Evolutionary conservation across 2,113 vertebrate genomes (phyloP).

Genomic region (Cacatua alba): DNA sequence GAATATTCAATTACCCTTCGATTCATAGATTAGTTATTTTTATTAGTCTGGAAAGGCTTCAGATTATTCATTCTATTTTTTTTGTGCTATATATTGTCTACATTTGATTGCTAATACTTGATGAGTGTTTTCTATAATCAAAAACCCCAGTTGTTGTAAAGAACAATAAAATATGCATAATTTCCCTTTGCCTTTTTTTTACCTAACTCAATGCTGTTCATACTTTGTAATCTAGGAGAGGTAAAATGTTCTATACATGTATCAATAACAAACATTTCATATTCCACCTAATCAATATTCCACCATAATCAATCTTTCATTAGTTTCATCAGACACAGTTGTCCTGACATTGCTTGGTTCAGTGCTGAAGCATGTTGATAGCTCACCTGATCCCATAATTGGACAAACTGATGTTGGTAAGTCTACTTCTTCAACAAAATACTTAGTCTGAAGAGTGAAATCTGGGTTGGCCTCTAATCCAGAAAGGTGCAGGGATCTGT

Average conservation of each 20-base stretch:
- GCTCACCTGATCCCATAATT: not conserved
- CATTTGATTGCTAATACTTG: not conserved
- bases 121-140: not conserved
- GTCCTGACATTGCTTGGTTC: not conserved
- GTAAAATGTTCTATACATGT: not conserved
- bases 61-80: not conserved
- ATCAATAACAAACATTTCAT: not conserved
- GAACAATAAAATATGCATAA: not conserved
- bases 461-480: not conserved
- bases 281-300: not conserved
- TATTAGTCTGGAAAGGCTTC: slow-evolving; percentile 25
- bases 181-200: not conserved
- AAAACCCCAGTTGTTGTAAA: not conserved
- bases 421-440: not conserved
- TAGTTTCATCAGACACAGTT: not conserved
- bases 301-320: not conserved
- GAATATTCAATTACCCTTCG: slow-evolving; percentile 25
- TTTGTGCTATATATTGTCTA: not conserved
- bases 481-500: not conserved
- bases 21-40: slow-evolving; percentile 20
- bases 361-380: not conserved
- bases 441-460: not conserved
- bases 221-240: not conserved
- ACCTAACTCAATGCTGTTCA: not conserved
- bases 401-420: not conserved